Evolutionary conservation across 1,140 invertebrate genomes (phyloP).

Genomic region (Drosophila mojavensis): DNA sequence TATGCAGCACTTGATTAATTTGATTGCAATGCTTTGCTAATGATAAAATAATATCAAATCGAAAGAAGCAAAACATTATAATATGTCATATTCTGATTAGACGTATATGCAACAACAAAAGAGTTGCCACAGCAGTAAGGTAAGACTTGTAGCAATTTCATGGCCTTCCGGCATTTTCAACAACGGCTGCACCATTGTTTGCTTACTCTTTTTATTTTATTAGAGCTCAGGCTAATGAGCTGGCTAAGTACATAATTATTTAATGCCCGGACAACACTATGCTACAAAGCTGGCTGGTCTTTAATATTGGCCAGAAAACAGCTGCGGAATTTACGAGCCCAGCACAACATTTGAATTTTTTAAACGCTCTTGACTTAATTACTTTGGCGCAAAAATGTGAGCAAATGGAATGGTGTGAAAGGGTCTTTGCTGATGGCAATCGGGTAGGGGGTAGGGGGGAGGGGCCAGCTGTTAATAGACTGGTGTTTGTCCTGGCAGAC

Average conservation of each 20-base stretch:
- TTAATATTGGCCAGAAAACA: constrained; percentile 18
- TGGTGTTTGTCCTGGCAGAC: constrained; percentile 12
- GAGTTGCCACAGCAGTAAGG: background rate
- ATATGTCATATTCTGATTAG: no score
- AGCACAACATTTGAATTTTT: constrained; percentile 48
- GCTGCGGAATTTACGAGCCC: constrained; percentile 42
- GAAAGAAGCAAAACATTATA: no score
- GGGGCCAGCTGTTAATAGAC: constrained; percentile 1
- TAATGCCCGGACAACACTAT: constrained; percentile 44
- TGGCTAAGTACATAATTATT: constrained; percentile 56
- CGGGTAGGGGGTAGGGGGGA: background rate
- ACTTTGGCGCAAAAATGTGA: constrained; percentile 16
- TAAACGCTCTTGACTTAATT: constrained; percentile 43
- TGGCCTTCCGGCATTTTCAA: background rate
- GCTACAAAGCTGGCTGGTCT: constrained; percentile 25
- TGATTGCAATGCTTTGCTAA: no score
- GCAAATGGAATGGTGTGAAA: constrained; percentile 30
- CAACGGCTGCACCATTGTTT: constrained; percentile 19
- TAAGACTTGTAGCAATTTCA: background rate
- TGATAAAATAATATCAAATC: no score
- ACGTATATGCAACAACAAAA: no score
- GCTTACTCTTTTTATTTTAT: background rate
- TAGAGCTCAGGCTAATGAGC: constrained; percentile 32
- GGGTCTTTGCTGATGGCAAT: background rate
- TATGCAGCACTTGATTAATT: no score